Evolutionary conservation across 2,888 invertebrate species (phyloP), one percentile per base, ranked within the genome.

Genomic region (Troglohyphantes excavatus): DNA sequence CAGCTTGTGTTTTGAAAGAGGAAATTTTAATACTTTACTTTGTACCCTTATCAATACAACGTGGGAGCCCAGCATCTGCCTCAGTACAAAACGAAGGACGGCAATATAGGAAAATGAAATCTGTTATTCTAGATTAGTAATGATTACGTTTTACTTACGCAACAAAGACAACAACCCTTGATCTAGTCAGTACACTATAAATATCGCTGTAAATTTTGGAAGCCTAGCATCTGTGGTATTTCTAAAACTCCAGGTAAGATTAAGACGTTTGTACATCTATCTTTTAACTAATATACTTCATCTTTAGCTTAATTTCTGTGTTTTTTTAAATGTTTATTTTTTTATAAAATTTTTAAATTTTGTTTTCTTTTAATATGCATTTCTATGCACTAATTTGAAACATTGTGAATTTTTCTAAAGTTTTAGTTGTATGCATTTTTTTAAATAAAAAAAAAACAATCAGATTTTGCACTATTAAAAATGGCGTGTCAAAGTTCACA

Each of bases 241-340:
- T 39, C 43, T 43, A 39, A 39, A 26, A 29, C 76, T 63, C 53
- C 76, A 78, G 76, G 76, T 78, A 78, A 65, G 76, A 39, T 11
- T 19, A 5, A 2, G 2, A 65, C 33, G 33, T 33, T 33, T 33
- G 33, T 33, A 33, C 9, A 53, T n/a, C 17, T 7, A 53, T 17
- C 17, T 53, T 53, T 53, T 5, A 53, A 53, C 0, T 53, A 13
- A 53, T 2, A 17, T 53, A 53, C 0, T 53, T 33, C 9, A 53
- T n/a, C 5, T 53, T 53, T 17, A 53, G 9, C n/a, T 53, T 53
- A n/a, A 53, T 13, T 53, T 53, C 17, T 53, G n/a, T 6, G 17
- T 53, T 2, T 1, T 39, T 39, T 39, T 2, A 39, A 39, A 2
- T 39, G 39, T 39, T 2, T 2, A 11, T 39, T 39, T 39, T 39